Evolutionary conservation across 2,797 vertebrate species (phyloP), one percentile per base, ranked within the genome.

Genomic region (Hemibagrus guttatus): DNA sequence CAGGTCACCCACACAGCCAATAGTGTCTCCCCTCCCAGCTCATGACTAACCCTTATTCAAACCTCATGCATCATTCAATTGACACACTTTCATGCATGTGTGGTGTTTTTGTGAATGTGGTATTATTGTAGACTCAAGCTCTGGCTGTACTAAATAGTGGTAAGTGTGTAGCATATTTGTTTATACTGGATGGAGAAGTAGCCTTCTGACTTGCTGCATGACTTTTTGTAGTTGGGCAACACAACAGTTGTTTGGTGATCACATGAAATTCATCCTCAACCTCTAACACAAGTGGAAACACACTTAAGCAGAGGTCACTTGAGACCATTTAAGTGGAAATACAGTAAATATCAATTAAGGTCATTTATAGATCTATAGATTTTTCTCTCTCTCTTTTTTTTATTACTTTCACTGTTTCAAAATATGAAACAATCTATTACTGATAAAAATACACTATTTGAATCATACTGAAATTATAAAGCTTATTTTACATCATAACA

Each of bases 21-120:
- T 11, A 80, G 2, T 8, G 42, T 69, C 52, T 61, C 26, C 12
- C 35, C 64, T 31, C 28, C 11, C 46, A 84, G 28, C 54, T 71
- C 19, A 63, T 74, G 42, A 83, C 58, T 72, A 78, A 68, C 52
- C 9, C 23, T 79, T 35, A 80, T 84, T 46, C 6, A 49, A 72
- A 80, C 49, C 39, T 21, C 21, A 79, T 52, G 13, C 19, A 39
- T 72, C 52, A 35, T 42, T 69, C 35, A 59, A 8, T 63, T 42
- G 28, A 61, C 39, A 82, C 26, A 63, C 56, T 58, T 35, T 52
- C 28, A 68, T 31, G 59, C 58, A n/a, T 83, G 17, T 69, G 64
- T 69, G 35, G 7, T 13, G 6, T 79, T 17, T 71, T 31, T 81
- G 66, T 49, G 6, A 21, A 31, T 61, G 28, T 76, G 23, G n/a